Evolutionary conservation across 1,140 invertebrate genomes (phyloP), one percentile per base, ranked within the genome.

Genomic region (Penaeus chinensis): DNA sequence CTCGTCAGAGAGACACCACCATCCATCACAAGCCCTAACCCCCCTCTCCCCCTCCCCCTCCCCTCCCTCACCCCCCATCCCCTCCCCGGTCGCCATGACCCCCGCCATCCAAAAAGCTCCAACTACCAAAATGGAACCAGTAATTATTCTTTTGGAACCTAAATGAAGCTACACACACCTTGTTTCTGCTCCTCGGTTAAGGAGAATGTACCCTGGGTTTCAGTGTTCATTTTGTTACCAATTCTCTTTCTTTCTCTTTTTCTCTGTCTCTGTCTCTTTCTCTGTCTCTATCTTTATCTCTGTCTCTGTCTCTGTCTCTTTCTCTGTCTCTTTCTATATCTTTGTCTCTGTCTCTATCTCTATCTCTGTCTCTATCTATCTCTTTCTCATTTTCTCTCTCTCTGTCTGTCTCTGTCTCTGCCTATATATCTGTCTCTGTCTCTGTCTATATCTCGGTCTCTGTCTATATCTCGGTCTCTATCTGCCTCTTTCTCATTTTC

Each of bases 1-100:
- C 54, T 77, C 74, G 74, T 77, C 74, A 77, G 32, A 77, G 74
- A 77, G 74, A 77, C 74, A 77, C 32, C 37, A 47, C 32, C 74
- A 77, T 77, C 74, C 74, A 77, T 77, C 74, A 77, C 37, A 54
- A 22, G 18, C 37, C 74, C 10, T 4, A 19, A 19, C 74, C 32
- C 54, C 32, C 18, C 74, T 2, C 20, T 37, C 10, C n/a, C 32
- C 18, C 74, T 2, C 20, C 74, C 10, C n/a, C 32, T 0, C 5
- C 37, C n/a, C 74, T 16, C 0, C 8, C 13, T 4, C 5, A 2
- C 3, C 54, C 27, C 74, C 10, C 27, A 32, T 4, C 20, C 74
- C 4, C 37, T 24, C 11, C 18, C 37, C n/a, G 22, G 37, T 0
- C 27, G 1, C 24, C n/a, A 22, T 32, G 32, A 71, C 74, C 74